These are phyloP conservation scores for Trinectes maculatus DNA, from an alignment of 2,113 vertebrate genomes.

Conservation along the genomic window DNA sequence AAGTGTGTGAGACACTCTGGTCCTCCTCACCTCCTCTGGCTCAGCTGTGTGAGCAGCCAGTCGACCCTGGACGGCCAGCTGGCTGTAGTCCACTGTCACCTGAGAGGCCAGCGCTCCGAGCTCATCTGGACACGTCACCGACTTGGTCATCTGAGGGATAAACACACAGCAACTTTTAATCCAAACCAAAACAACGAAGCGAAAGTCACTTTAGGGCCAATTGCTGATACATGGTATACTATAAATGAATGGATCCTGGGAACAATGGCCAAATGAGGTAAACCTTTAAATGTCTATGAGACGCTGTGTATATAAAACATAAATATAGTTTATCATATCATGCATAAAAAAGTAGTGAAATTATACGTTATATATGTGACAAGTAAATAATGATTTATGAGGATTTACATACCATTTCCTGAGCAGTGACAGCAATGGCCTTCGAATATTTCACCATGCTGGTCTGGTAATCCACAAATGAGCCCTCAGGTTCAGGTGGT, in stretches of 20 bases:
- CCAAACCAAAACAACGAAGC: not conserved
- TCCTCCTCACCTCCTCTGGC: slow-evolving; percentile 89
- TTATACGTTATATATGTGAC: too few relatives aligned
- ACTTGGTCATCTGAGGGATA: slow-evolving; percentile 94
- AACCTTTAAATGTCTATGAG: not conserved
- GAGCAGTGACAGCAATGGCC: slow-evolving; percentile 95
- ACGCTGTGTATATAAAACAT: not conserved
- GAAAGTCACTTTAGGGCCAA: not conserved
- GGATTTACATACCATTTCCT: slow-evolving; percentile 97
- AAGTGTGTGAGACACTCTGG: not conserved
- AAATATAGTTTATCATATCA: not conserved
- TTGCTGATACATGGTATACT: not conserved
- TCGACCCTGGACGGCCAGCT: slow-evolving; percentile 94
- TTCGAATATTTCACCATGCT: slow-evolving; percentile 97
- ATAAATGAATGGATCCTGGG: too few relatives aligned
- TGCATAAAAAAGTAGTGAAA: too few relatives aligned
- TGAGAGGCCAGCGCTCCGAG: slow-evolving; percentile 96
- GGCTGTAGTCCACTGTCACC: slow-evolving; percentile 97
- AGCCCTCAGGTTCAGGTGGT: slow-evolving; percentile 92
- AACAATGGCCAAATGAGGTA: not conserved
- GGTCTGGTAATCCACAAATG: slow-evolving; percentile 98
- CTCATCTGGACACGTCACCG: slow-evolving; percentile 97
- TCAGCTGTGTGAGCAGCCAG: slow-evolving; percentile 97
- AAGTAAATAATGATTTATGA: not conserved
- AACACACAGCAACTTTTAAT: slow-evolving; percentile 8